These are phyloP conservation scores for zebrafish (Danio rerio) DNA, from an alignment of 2,113 vertebrate species.

Conservation along the genomic window GRCz12tu NC_133181.1:14266501-14267000, in stretches of 20 bases:
- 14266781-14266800: not conserved
- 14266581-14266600: not conserved
- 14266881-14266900: not conserved
- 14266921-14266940: not conserved
- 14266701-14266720: not conserved
- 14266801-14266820: not conserved
- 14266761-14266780: not conserved
- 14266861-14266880: not conserved
- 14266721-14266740: not conserved
- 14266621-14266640: not conserved
- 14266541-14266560: not conserved
- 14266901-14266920: not conserved
- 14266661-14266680: not conserved
- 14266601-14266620: not conserved
- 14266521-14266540: conserved; percentile 1
- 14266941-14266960: not conserved
- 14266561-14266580: not conserved
- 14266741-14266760: not conserved
- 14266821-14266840: not conserved
- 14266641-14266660: not conserved
- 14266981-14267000: not conserved
- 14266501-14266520: conserved; percentile 6
- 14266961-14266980: not conserved
- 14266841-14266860: not conserved
- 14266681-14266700: not conserved